These are phyloP conservation scores for Coendou prehensilis DNA, from an alignment of 2,797 vertebrate species.

Conservation along the genomic window DNA sequence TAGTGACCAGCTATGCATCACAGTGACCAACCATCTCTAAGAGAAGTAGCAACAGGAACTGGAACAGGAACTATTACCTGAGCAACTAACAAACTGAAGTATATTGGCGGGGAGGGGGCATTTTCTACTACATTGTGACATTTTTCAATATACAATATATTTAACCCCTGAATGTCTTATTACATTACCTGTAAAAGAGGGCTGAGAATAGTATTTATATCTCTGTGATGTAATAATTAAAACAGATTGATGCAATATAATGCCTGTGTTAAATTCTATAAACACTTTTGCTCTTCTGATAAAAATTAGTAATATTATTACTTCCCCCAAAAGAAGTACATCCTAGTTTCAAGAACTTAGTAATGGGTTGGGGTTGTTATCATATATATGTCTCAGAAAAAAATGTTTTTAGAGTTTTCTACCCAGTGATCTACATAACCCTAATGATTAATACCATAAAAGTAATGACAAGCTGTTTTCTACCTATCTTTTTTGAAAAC, in stretches of 20 bases:
- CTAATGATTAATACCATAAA: not conserved
- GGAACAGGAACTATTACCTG: no score
- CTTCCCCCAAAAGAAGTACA: not conserved
- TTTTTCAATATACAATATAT: not conserved
- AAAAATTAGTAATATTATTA: not conserved
- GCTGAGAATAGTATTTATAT: not conserved
- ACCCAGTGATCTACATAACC: not conserved
- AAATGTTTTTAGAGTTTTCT: not conserved
- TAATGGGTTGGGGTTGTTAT: rapidly evolving
- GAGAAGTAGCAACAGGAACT: no score
- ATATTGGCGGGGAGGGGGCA: no score
- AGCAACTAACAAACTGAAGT: no score
- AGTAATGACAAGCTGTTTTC: not conserved
- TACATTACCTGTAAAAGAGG: not conserved
- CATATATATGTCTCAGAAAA: not conserved
- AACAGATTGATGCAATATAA: not conserved
- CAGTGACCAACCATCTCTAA: no score
- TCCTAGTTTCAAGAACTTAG: not conserved
- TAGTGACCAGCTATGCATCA: no score
- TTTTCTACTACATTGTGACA: no score
- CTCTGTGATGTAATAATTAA: not conserved
- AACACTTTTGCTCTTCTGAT: not conserved
- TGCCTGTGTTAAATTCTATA: not conserved
- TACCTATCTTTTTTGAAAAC: not conserved
- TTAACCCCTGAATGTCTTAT: not conserved